Evolutionary conservation across 2,797 vertebrate species (phyloP), one percentile per base, ranked within the genome.

Genomic region (Todus mexicanus): DNA sequence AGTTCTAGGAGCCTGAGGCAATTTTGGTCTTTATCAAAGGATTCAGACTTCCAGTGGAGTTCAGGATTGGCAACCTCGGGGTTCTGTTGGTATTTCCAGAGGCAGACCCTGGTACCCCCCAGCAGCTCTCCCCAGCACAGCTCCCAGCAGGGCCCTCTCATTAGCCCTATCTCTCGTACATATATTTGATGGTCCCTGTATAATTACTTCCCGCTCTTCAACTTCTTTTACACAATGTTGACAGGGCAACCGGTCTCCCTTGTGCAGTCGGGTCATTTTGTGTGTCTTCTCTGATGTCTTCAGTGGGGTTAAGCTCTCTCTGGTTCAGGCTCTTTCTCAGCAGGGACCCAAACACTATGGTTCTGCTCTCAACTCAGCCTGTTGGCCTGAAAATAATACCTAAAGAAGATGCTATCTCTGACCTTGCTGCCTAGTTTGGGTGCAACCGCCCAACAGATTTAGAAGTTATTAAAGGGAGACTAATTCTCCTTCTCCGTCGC

Each of bases 61-160:
- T n/a, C 33, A 66, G 21, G 23, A 29, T 48, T 31, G 60, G 48
- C 59, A 63, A 59, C 27, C 27, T 13, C 38, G 7, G 8, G 6
- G 77, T 48, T 18, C n/a, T 33, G 5, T 21, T 1, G 3, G 2
- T 53, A 25, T 57, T 68, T 77, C 5, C 3, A 57, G 65, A 47
- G 70, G 38, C 53, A 57, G 48, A n/a, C 3, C 10, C 5, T 56
- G 54, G n/a, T 56, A 56, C n/a, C 31, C 17, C 4, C 10, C 35
- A 6, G 14, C 47, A 11, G 40, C 12, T 42, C 8, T 10, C 7
- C 22, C 12, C 21, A 0, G 3, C 29, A 3, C 1, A 14, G 11
- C 43, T n/a, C 47, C 54, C 50, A 25, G 50, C 3, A 1, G 8
- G 61, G 23, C 17, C 29, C 40, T 25, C 26, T n/a, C 33, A 4